Evolutionary conservation across 2,888 invertebrate species (phyloP).

Genomic region (Leptarthrus brevirostris): DNA sequence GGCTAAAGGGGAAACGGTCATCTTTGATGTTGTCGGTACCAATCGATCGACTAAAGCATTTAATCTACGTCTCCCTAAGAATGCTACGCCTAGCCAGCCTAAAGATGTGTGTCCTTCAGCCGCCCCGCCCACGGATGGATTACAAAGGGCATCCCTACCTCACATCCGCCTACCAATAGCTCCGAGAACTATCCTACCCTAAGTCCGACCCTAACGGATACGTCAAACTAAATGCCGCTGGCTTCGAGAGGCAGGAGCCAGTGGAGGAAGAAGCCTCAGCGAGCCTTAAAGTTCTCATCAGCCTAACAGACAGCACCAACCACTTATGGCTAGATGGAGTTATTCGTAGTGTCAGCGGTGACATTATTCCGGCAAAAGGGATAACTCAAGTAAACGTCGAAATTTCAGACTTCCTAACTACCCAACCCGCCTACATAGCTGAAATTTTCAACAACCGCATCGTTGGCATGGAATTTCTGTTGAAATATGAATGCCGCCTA

Average conservation of each 20-base stretch:
- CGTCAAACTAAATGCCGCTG: not conserved
- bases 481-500: not conserved
- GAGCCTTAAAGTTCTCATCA: not conserved
- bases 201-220: not conserved
- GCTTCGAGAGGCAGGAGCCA: no score
- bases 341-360: no score
- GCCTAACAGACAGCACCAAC: no score
- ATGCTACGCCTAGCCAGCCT: not conserved
- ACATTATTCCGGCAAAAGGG: no score
- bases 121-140: not conserved
- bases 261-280: not conserved
- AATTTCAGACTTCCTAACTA: not conserved
- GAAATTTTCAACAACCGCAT: not conserved
- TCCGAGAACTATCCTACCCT: no score
- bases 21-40: no score
- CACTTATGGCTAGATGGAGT: no score
- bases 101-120: not conserved
- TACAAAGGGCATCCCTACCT: not conserved
- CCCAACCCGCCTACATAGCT: not conserved
- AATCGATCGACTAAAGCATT: no score
- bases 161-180: no score
- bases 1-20: no score
- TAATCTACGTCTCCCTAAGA: not conserved
- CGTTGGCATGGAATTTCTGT: not conserved
- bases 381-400: no score